phyloP scores from a whole-genome alignment of 2,113 vertebrate genomes.

The Callopanchax toddi region DNA sequence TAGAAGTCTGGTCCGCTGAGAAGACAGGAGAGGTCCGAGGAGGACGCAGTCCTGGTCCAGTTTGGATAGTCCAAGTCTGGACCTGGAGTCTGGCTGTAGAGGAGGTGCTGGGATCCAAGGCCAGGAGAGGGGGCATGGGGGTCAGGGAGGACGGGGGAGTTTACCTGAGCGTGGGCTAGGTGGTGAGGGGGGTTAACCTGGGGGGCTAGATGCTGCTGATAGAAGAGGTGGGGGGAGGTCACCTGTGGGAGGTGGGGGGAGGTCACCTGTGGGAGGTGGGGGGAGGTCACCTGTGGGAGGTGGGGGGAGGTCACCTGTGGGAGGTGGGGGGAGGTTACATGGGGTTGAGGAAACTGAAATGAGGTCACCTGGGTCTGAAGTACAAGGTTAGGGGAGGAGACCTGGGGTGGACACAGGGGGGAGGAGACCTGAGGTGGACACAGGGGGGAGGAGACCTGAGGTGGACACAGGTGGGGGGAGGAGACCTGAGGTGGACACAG shows the following conservation, averaged over 20 bases:
- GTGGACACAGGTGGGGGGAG: background rate
- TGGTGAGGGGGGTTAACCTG: constrained; percentile 8
- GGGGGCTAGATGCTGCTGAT: background rate
- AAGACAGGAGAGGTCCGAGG: constrained; percentile 10
- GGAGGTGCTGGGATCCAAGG: background rate
- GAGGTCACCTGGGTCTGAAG: constrained; percentile 4
- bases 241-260: background rate
- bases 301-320: background rate
- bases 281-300: background rate
- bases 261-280: background rate
- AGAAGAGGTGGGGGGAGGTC: background rate
- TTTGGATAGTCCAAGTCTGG: background rate
- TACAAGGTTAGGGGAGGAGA: background rate
- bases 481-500: background rate
- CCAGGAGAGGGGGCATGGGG: constrained; percentile 2
- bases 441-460: background rate
- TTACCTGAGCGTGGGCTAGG: background rate
- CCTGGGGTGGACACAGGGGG: background rate
- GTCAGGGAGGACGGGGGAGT: background rate
- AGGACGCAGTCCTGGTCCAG: constrained; percentile 16
- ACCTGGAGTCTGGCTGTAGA: background rate
- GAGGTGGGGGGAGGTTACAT: constrained; percentile 1
- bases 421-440: constrained; percentile 1
- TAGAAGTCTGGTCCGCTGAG: background rate
- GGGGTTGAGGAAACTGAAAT: background rate